Evolutionary conservation across 2,888 invertebrate species (phyloP).

Genomic region (Euspilapteryx auroguttella): DNA sequence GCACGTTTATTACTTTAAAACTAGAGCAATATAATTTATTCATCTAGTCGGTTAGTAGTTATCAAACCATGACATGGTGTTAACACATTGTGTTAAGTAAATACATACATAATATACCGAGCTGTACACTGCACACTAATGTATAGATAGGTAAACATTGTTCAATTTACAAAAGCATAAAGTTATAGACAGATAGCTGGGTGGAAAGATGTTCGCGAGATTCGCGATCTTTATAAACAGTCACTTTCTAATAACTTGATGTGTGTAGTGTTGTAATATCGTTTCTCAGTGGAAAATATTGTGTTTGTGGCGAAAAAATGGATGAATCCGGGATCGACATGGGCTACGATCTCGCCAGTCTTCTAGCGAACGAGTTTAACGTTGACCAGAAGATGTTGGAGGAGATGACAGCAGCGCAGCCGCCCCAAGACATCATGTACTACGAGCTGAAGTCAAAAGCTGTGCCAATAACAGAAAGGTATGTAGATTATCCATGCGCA

Average conservation of each 20-base stretch:
- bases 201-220: constrained; percentile 44
- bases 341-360: constrained; percentile 64
- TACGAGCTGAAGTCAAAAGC: constrained; percentile 66
- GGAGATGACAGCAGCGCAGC: constrained; percentile 57
- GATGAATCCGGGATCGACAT: constrained; percentile 68
- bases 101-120: no score
- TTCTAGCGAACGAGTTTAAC: constrained; percentile 56
- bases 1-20: no score
- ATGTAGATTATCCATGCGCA: no score
- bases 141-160: constrained; percentile 11
- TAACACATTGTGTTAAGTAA: no score
- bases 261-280: constrained; percentile 21
- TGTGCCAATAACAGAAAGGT: constrained; percentile 62
- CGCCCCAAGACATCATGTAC: constrained; percentile 63
- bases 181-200: constrained; percentile 41
- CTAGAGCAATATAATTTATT: no score
- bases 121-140: no score
- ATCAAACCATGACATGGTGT: constrained; percentile 25
- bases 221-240: constrained; percentile 27
- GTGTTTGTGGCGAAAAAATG: constrained; percentile 48
- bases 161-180: constrained; percentile 37
- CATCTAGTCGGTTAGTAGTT: constrained; percentile 21
- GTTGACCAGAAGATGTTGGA: constrained; percentile 54
- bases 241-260: constrained; percentile 24
- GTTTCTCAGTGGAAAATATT: constrained; percentile 31